Percentiles rank a stretch among this genome's conserved stretches.
Conservation (phyloP, 1,140 invertebrate genomes). For the Drosophila mojavensis region DNA sequence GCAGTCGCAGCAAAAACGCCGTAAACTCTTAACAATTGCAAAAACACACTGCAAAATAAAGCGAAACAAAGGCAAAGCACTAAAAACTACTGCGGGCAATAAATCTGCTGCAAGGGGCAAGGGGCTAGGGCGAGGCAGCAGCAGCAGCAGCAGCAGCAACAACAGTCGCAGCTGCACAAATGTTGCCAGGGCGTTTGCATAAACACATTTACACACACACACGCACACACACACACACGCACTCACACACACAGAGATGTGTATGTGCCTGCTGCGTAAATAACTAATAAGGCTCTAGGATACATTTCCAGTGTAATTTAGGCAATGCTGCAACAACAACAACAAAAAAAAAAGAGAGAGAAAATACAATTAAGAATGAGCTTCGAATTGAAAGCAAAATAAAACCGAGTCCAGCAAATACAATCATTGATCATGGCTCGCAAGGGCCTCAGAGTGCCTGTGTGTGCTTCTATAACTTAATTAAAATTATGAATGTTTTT, state of each 20-base stretch:
- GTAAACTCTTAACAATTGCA: slow-evolving; percentile 78
- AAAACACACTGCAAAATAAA: slow-evolving; percentile 59
- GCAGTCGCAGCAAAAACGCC: slow-evolving; percentile 72
- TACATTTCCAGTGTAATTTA: slow-evolving; percentile 74
- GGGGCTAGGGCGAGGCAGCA: not conserved
- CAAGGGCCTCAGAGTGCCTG: not conserved
- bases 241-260: slow-evolving; percentile 7
- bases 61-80: slow-evolving; percentile 52
- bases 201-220: slow-evolving; percentile 54
- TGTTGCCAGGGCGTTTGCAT: slow-evolving; percentile 55
- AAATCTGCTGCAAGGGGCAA: slow-evolving; percentile 58
- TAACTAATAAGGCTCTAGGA: slow-evolving; percentile 76
- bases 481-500: slow-evolving; percentile 72
- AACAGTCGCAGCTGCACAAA: slow-evolving; percentile 23
- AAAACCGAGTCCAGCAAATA: slow-evolving; percentile 36
- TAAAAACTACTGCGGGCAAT: slow-evolving; percentile 74
- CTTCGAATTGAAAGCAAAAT: slow-evolving; percentile 1
- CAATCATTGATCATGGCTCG: slow-evolving; percentile 59
- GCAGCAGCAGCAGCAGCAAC: slow-evolving; percentile 1
- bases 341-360: too few relatives aligned
- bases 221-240: slow-evolving; percentile 27
- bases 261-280: slow-evolving; percentile 61
- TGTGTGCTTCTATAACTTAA: slow-evolving; percentile 64
- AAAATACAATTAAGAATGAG: slow-evolving; percentile 27
- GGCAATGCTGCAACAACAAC: slow-evolving; percentile 24